Conservation (phyloP, 92 coral and sea anemone genomes). For the Heteractis magnifica region DNA sequence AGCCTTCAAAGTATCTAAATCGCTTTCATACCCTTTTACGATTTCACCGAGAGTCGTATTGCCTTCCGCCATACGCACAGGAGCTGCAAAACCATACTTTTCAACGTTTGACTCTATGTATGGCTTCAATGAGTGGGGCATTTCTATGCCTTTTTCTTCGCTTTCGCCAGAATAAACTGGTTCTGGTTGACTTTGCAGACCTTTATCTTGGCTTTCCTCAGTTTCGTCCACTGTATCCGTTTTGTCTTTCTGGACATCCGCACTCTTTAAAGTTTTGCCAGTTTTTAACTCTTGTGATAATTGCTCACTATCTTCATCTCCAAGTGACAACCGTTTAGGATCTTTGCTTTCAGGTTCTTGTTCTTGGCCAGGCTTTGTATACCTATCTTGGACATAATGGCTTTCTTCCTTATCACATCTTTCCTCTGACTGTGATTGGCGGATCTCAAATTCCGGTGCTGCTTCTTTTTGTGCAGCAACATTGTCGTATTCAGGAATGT, state of each 20-base stretch:
- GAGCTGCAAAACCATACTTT: slow-evolving; percentile 43
- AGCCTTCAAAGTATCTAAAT: slow-evolving; percentile 38
- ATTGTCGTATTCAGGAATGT: neutral
- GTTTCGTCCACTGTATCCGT: neutral
- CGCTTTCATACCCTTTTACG: slow-evolving; percentile 57
- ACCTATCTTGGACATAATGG: neutral
- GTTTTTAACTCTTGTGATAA: neutral
- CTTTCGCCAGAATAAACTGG: neutral
- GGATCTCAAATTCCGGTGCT: neutral
- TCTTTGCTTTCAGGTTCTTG: neutral
- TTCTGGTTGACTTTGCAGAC: neutral
- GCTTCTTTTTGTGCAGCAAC: neutral
- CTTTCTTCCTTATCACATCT: neutral
- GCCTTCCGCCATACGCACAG: slow-evolving; percentile 41
- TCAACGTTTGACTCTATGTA: neutral
- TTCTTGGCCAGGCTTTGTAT: neutral
- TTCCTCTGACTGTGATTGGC: neutral
- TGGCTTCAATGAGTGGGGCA: neutral
- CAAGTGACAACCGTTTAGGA: neutral
- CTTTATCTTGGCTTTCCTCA: neutral
- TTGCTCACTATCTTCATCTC: no score
- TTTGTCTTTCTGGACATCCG: neutral
- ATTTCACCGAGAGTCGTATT: slow-evolving; percentile 59
- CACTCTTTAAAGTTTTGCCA: neutral
- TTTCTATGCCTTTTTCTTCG: neutral